A percentile compares a stretch with the other conserved stretches of the same genome.
These are phyloP conservation scores for Carcinoscorpius rotundicauda DNA, from an alignment of 1,140 invertebrate genomes.

Conservation along the genomic window DNA sequence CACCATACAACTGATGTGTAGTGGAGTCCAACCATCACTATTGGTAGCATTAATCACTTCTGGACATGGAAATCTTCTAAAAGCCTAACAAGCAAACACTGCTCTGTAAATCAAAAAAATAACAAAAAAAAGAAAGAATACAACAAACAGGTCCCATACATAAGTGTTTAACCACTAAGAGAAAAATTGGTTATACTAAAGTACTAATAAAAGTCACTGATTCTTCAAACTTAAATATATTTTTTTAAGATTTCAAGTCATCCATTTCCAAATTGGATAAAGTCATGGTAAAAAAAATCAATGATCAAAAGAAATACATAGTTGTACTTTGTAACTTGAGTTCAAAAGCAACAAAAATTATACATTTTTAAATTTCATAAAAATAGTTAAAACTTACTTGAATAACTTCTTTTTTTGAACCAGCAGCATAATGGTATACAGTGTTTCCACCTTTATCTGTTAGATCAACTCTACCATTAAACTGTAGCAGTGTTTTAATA, in stretches of 20 bases:
- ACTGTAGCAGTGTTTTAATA: constrained; percentile 2
- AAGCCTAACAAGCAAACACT: not conserved
- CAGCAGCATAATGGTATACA: constrained; percentile 14
- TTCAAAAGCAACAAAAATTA: too few species aligned
- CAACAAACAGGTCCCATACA: too few species aligned
- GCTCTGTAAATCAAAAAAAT: not conserved
- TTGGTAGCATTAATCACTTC: not conserved
- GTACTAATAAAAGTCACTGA: too few species aligned
- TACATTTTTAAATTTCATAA: too few species aligned
- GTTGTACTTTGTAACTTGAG: too few species aligned
- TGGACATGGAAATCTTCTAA: not conserved
- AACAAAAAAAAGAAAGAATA: too few species aligned
- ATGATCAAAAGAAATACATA: too few species aligned
- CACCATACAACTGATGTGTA: constrained; percentile 15
- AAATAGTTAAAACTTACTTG: not conserved
- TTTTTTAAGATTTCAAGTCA: not conserved
- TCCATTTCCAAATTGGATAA: not conserved
- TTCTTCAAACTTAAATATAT: too few species aligned
- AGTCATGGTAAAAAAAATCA: not conserved
- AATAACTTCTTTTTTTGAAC: constrained; percentile 3
- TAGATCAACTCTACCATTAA: constrained; percentile 3
- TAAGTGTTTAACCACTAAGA: too few species aligned
- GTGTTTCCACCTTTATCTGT: constrained; percentile 5
- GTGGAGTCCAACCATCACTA: constrained; percentile 11
- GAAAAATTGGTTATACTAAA: too few species aligned